Evolutionary conservation across 2,888 invertebrate species (phyloP).

Genomic region (Andrena fulva): DNA sequence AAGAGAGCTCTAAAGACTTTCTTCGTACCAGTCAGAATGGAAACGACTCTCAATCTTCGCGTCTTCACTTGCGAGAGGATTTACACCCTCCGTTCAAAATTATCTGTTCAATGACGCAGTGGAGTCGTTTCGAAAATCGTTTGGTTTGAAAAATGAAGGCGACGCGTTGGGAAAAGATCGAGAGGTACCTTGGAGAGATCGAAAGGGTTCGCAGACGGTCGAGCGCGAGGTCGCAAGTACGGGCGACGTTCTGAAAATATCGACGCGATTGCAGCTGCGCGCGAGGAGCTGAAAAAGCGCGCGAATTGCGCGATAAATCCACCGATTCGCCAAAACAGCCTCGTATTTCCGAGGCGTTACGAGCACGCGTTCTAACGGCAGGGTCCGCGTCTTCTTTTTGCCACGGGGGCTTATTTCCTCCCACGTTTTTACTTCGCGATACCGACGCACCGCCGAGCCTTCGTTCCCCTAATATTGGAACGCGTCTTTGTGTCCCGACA

Average conservation of each 20-base stretch:
- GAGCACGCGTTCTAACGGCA: constrained; percentile 27
- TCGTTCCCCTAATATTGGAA: constrained; percentile 28
- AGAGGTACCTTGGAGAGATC: constrained; percentile 19
- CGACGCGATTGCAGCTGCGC: constrained; percentile 42
- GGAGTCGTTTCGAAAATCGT: neutral
- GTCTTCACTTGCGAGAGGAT: no score
- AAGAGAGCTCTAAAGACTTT: no score
- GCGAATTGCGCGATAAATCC: constrained; percentile 55
- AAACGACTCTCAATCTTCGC: no score
- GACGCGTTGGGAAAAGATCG: neutral
- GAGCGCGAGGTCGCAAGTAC: constrained; percentile 30
- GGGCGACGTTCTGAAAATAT: constrained; percentile 64
- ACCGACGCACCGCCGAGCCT: neutral
- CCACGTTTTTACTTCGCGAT: constrained; percentile 21
- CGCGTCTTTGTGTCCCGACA: constrained; percentile 10
- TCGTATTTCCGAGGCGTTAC: constrained; percentile 62
- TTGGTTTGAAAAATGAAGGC: neutral
- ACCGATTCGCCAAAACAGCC: constrained; percentile 64
- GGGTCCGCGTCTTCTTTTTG: constrained; percentile 9
- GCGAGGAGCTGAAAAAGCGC: constrained; percentile 49
- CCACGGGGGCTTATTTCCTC: neutral
- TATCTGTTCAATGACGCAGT: no score
- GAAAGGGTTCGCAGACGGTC: constrained; percentile 41
- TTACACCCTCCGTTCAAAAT: no score
- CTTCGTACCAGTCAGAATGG: no score